Evolutionary conservation across 2,113 vertebrate genomes (phyloP).

Genomic region (Mormyrus iriodes): DNA sequence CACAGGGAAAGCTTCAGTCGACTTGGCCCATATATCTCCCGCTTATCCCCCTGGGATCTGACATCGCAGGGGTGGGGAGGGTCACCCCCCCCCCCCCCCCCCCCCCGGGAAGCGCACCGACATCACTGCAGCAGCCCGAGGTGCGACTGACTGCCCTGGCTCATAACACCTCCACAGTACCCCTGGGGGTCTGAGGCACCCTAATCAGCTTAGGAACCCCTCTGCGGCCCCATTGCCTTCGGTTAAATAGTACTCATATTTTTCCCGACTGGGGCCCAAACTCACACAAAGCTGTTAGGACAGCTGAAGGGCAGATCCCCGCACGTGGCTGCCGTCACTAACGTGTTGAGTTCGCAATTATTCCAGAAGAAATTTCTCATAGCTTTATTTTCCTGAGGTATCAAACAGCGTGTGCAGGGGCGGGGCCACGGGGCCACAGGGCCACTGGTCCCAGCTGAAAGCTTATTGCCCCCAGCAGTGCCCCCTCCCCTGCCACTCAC

Average conservation of each 20-base stretch:
- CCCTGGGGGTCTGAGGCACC: neutral
- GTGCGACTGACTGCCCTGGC: slow-evolving; percentile 25
- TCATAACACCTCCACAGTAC: slow-evolving; percentile 1
- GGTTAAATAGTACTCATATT: slow-evolving; percentile 21
- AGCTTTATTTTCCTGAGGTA: neutral
- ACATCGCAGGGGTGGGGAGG: slow-evolving; percentile 59
- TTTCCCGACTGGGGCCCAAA: neutral
- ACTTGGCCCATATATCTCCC: slow-evolving; percentile 28
- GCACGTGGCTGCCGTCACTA: neutral
- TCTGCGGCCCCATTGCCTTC: slow-evolving; percentile 15
- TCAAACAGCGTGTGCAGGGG: neutral
- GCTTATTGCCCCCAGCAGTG: neutral
- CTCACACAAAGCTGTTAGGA: slow-evolving; percentile 2
- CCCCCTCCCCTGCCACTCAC: neutral
- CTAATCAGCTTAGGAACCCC: slow-evolving; percentile 24
- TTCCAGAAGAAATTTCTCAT: neutral
- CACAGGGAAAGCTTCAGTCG: neutral
- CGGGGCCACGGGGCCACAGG: neutral
- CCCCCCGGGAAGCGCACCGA: slow-evolving; percentile 27
- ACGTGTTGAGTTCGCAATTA: neutral
- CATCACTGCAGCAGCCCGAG: slow-evolving; percentile 14
- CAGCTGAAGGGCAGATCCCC: neutral
- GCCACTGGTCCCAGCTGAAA: neutral
- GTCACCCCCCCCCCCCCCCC: slow-evolving; percentile 38
- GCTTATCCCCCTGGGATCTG: slow-evolving; percentile 54